Evolutionary conservation across 2,888 invertebrate species (phyloP).

Genomic region (Cosmia pyralina): DNA sequence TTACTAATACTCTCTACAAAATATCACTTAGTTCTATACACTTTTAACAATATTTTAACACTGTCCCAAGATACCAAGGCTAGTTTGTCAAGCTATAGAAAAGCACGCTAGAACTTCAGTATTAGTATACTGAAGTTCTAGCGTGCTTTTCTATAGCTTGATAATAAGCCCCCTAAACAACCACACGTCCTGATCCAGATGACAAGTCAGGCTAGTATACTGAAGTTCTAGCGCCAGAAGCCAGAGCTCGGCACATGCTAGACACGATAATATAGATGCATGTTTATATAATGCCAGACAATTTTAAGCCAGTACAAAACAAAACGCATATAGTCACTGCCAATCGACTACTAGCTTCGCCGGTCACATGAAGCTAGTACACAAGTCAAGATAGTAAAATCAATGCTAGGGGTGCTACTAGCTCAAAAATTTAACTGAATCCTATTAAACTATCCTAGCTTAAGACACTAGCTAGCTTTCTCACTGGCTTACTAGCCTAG

Average conservation of each 20-base stretch:
- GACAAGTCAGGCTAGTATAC: no score
- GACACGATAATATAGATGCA: no score
- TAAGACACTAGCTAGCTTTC: neutral
- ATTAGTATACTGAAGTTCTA: no score
- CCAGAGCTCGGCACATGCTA: neutral
- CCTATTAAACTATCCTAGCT: neutral
- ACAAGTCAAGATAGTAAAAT: neutral
- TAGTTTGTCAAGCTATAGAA: neutral
- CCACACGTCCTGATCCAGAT: no score
- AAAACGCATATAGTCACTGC: no score
- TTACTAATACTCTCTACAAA: constrained; percentile 11
- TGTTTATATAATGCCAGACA: neutral
- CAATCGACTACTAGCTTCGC: neutral
- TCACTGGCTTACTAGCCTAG: neutral
- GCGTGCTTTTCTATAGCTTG: no score
- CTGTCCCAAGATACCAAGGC: neutral
- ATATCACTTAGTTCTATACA: constrained; percentile 1
- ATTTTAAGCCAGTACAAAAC: neutral
- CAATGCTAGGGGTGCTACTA: neutral
- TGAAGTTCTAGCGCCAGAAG: no score
- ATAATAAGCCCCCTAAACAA: no score
- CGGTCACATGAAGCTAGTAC: neutral
- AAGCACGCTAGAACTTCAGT: neutral
- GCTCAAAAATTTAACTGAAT: neutral
- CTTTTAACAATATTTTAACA: constrained; percentile 26